Evolutionary conservation across 2,797 vertebrate species (phyloP), one percentile per base, ranked within the genome.

Genomic region (Aeoliscus strigatus): DNA sequence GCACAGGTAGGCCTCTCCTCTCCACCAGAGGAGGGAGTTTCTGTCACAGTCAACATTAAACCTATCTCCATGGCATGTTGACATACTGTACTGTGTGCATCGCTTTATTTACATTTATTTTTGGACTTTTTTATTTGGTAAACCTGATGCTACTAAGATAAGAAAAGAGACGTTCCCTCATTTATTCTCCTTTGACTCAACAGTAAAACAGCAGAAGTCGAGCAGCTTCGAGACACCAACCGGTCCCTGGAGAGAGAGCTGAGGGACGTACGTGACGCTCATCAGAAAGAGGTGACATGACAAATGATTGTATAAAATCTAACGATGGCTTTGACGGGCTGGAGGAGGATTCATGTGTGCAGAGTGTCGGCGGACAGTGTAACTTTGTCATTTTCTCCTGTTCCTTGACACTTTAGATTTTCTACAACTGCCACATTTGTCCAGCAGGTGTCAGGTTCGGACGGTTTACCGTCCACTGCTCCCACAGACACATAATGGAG

Each of bases 281-380:
- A 80, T 67, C 60, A 75, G 24, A 70, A 45, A 21, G 60, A 79
- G 66, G 79, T 80, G 21, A n/a, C n/a, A n/a, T n/a, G n/a, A n/a
- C n/a, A n/a, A n/a, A n/a, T n/a, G n/a, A n/a, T n/a, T n/a, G n/a
- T n/a, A n/a, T n/a, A n/a, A n/a, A n/a, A n/a, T n/a, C n/a, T n/a
- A n/a, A n/a, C n/a, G n/a, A n/a, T n/a, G n/a, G n/a, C n/a, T n/a
- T n/a, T n/a, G n/a, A n/a, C n/a, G n/a, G n/a, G n/a, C n/a, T n/a
- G n/a, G n/a, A n/a, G n/a, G n/a, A n/a, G n/a, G n/a, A n/a, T n/a
- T n/a, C n/a, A n/a, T n/a, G n/a, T n/a, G n/a, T n/a, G n/a, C n/a
- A n/a, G n/a, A n/a, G n/a, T n/a, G n/a, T n/a, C n/a, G n/a, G n/a
- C n/a, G n/a, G n/a, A n/a, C n/a, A n/a, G n/a, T n/a, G n/a, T n/a